Evolutionary conservation across 2,797 vertebrate genomes (phyloP).

Genomic region (Martes flavigula): DNA sequence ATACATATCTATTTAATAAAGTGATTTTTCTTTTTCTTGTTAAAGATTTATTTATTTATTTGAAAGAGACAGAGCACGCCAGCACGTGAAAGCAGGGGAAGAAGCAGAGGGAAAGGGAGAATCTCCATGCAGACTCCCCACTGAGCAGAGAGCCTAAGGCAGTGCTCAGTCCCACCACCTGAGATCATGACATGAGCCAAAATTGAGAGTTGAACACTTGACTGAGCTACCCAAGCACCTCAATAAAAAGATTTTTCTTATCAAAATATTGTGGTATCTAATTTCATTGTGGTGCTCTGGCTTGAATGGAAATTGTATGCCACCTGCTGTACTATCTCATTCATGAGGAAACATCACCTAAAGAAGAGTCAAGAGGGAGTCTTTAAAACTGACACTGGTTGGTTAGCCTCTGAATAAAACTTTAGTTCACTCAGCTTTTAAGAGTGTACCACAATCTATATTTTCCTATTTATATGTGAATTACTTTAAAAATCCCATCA

Average conservation of each 20-base stretch:
- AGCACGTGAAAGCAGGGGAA: background rate
- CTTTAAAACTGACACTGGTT: background rate
- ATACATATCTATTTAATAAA: background rate
- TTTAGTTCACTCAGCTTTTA: background rate
- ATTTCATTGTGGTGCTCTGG: background rate
- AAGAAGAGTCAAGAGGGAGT: background rate
- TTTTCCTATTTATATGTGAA: background rate
- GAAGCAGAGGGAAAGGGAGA: background rate
- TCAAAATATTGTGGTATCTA: background rate
- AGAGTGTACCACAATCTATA: background rate
- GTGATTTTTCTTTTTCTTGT: background rate
- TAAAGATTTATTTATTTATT: background rate
- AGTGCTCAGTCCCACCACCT: background rate
- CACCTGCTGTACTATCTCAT: background rate
- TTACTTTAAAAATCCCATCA: background rate
- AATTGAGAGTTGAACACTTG: background rate
- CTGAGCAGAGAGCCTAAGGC: background rate
- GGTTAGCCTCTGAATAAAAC: background rate
- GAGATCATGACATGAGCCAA: background rate
- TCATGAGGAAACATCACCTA: background rate
- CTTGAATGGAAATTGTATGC: background rate
- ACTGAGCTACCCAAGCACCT: background rate
- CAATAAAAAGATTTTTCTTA: background rate
- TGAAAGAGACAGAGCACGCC: background rate
- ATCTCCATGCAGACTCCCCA: background rate